Evolutionary conservation across 2,113 vertebrate species (phyloP).

Genomic region (Microtus ochrogaster): DNA sequence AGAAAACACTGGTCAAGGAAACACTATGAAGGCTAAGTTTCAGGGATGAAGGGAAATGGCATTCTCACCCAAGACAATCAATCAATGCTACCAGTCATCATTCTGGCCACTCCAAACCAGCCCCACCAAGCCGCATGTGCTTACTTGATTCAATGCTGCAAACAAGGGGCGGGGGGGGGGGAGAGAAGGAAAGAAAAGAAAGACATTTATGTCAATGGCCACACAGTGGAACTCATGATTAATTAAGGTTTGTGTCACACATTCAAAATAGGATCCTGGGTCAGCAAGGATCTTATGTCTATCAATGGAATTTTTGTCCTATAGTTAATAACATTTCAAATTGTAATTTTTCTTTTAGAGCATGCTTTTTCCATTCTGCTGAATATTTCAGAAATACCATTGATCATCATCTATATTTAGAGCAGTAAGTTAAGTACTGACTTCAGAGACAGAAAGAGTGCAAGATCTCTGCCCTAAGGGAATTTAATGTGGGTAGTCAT

Average conservation of each 20-base stretch:
- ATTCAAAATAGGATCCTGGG: background rate
- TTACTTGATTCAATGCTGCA: constrained; percentile 17
- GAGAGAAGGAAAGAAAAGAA: background rate
- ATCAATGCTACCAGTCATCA: background rate
- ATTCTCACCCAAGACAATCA: background rate
- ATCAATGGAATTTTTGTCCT: background rate
- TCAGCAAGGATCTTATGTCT: constrained; percentile 43
- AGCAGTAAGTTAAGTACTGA: constrained; percentile 10
- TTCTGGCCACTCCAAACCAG: constrained; percentile 21
- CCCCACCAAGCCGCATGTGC: constrained; percentile 3
- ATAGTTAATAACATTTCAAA: background rate
- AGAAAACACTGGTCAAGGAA: background rate
- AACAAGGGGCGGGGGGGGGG: no score
- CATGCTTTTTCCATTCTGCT: constrained; percentile 18
- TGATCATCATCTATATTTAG: constrained; percentile 56
- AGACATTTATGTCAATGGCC: constrained; percentile 64
- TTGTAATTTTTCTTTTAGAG: constrained; percentile 46
- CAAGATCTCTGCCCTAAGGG: constrained; percentile 60
- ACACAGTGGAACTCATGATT: constrained; percentile 36
- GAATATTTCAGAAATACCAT: constrained; percentile 57
- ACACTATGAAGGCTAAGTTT: background rate
- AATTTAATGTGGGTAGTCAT: constrained; percentile 62
- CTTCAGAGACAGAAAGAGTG: constrained; percentile 46
- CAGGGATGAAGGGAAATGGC: background rate
- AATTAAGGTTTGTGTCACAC: constrained; percentile 42